Base-by-base conservation (phyloP, 2,113 vertebrate species). In the Cyprinodon tularosa region DNA sequence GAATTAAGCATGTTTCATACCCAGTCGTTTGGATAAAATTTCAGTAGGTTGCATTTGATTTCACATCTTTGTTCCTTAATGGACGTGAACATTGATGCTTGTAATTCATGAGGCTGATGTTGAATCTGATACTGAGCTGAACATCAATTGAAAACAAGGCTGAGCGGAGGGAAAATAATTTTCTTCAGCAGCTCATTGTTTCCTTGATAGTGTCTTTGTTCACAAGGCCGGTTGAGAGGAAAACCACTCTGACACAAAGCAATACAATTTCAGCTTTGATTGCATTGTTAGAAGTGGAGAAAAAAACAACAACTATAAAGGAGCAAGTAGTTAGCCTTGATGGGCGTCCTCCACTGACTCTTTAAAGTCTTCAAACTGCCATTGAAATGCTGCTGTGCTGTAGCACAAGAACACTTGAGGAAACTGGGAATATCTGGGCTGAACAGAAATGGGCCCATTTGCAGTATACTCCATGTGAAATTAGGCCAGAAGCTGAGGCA, bases 401-500 rank as follows among this genome's bases (percentile, higher is more conserved):
- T 40, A 42, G 74, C 83, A 81, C 47, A 64, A 68, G 57, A 75
- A 80, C 78, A 70, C 84, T 84, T 71, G 76, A 77, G 80, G 72
- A 74, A 47, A 63, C 66, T 65, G 65, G 53, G 67, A 71, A 72
- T 68, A 66, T 85, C 50, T 77, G 71, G 62, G 80, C 72, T 68
- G 62, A 66, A 83, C 82, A 83, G 72, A 77, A 78, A 78, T 59
- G 37, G 66, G 72, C 60, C 70, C 3, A 4, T 80, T 87, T 74
- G 76, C 68, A 44, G 59, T 62, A 70, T 57, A 62, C 84, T 82
- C 74, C 77, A 75, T 85, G 84, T 87, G 85, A 89, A 91, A 89
- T 87, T 73, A 84, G 85, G 65, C 77, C 82, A 87, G 76, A 81
- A 80, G 78, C 57, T 70, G 15, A 11, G 71, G 59, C 63, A 36